A percentile compares a stretch with the other conserved stretches of the same genome.
Evolutionary conservation across 2,797 vertebrate genomes (phyloP).

Genomic region (Gymnopithys bicolor): DNA sequence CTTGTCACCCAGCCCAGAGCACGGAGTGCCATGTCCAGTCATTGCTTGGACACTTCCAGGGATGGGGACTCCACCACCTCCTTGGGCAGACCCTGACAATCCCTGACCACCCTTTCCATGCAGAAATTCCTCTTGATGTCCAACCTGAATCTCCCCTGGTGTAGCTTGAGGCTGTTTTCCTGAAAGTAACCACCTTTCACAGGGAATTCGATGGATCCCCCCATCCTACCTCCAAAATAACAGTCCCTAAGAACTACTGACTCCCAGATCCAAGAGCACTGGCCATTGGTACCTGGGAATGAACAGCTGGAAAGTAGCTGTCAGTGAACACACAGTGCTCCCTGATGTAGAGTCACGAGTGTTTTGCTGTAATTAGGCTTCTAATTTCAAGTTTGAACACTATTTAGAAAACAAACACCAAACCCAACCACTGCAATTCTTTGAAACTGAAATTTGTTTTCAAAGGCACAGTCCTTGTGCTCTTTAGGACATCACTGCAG

Average conservation of each 20-base stretch:
- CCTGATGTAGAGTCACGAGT: rapidly evolving
- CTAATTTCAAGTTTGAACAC: neutral
- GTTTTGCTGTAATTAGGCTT: rapidly evolving
- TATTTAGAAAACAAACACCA: neutral
- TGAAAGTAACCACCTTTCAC: neutral
- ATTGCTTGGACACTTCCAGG: neutral
- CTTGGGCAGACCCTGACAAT: neutral
- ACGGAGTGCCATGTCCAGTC: rapidly evolving
- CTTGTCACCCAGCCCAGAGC: neutral
- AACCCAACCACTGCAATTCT: neutral
- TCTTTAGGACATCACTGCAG: neutral
- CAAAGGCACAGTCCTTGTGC: neutral
- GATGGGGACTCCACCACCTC: neutral
- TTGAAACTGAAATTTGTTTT: neutral
- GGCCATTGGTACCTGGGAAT: neutral
- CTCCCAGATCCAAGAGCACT: neutral
- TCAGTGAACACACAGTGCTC: neutral
- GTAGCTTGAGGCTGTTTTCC: rapidly evolving
- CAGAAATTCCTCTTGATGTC: rapidly evolving
- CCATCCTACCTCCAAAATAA: neutral
- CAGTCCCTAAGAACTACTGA: neutral
- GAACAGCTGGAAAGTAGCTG: neutral
- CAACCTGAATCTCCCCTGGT: neutral
- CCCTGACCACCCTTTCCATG: neutral
- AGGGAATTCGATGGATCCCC: neutral